A percentile compares a stretch with the other conserved stretches of the same genome.
phyloP scores from a whole-genome alignment of 1,140 invertebrate species.

The Platorchestia sp. region DNA sequence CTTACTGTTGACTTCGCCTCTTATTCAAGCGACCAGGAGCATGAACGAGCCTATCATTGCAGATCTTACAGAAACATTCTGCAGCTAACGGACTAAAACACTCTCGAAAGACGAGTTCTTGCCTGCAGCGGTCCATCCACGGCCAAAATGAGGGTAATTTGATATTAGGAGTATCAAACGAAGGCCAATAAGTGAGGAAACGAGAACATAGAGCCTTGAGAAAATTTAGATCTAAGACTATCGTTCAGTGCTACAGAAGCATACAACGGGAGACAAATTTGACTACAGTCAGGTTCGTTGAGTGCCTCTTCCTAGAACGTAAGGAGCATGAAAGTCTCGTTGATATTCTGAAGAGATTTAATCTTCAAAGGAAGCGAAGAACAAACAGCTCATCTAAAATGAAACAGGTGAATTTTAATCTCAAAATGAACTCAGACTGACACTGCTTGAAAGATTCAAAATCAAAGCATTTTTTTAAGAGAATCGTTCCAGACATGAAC shows the following conservation, averaged over 20 bases:
- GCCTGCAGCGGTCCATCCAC: no score
- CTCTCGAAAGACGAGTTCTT: no score
- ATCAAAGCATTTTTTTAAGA: background rate
- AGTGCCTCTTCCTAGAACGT: background rate
- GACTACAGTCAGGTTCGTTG: background rate
- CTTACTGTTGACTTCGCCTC: no score
- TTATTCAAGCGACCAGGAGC: no score
- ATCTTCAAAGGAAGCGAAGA: background rate
- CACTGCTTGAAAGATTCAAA: background rate
- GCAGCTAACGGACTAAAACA: no score
- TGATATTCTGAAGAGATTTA: background rate
- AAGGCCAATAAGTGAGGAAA: background rate
- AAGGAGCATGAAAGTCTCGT: background rate
- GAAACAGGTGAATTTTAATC: background rate
- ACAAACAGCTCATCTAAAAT: background rate
- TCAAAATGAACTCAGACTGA: background rate
- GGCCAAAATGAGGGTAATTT: background rate
- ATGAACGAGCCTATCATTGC: no score
- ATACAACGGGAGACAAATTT: background rate
- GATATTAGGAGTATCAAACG: background rate
- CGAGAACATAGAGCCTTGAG: background rate
- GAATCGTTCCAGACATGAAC: background rate
- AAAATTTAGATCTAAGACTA: background rate
- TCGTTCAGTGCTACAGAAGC: background rate
- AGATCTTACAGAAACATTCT: no score